Conservation (phyloP, 2,113 vertebrate species). For the Mormyrus lacerda region DNA sequence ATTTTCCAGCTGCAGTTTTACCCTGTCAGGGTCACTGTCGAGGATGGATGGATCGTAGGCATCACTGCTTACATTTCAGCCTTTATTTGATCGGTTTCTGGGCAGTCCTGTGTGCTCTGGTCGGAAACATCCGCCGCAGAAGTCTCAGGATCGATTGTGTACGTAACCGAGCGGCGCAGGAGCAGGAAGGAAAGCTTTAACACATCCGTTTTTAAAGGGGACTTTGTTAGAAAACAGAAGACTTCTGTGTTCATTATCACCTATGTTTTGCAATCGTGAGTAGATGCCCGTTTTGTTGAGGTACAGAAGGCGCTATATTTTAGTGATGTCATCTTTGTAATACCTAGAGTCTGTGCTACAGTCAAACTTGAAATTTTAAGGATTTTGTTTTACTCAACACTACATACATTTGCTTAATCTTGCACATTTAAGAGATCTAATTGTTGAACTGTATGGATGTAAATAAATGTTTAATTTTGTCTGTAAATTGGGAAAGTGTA, state of each 20-base stretch:
- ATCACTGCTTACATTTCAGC: not conserved
- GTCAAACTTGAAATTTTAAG: slow-evolving; percentile 69
- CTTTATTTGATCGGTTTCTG: not conserved
- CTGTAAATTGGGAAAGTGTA: slow-evolving; percentile 71
- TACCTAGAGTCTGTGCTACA: slow-evolving; percentile 69
- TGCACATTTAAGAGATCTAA: slow-evolving; percentile 73
- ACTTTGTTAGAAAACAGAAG: not conserved
- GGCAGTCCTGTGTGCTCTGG: not conserved
- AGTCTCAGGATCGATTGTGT: not conserved
- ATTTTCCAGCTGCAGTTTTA: not conserved
- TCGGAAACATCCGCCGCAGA: not conserved
- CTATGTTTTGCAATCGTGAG: not conserved
- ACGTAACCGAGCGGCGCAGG: not conserved
- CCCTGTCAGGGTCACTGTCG: not conserved
- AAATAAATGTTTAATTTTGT: slow-evolving; percentile 64
- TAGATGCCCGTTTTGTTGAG: not conserved
- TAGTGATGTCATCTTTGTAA: slow-evolving; percentile 57
- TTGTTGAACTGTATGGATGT: slow-evolving; percentile 70
- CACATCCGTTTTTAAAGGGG: not conserved
- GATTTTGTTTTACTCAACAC: slow-evolving; percentile 62
- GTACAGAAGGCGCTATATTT: slow-evolving; percentile 41
- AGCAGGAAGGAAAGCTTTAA: not conserved
- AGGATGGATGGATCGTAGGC: not conserved
- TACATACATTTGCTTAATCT: slow-evolving; percentile 73
- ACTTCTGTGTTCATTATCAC: not conserved